Evolutionary conservation across 2,888 invertebrate species (phyloP), one percentile per base, ranked within the genome.

Genomic region (Leucophenga montana): DNA sequence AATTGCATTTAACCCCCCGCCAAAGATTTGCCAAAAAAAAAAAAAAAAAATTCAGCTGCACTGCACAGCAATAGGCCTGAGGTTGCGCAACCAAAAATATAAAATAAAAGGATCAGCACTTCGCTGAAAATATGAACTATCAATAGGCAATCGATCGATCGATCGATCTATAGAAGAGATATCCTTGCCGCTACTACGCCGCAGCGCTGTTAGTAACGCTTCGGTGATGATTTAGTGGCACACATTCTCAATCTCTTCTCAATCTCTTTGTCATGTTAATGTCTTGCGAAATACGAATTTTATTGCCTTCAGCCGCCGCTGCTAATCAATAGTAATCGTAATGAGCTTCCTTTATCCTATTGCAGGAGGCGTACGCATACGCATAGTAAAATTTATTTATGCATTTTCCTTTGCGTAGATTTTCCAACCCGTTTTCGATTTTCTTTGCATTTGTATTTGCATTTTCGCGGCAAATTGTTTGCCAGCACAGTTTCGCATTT

Each of bases 1-100:
- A 81, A 81, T 81, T 81, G 81, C 81, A 81, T 83, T 80, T 78
- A 79, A 81, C 81, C 80, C 81, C 83, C 82, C 83, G 78, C 82
- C 77, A 27, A 33, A 11, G 74, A 74, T 79, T 61, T 81, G 83
- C 81, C 71, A 81, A 83, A 39, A 27, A 27, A 27, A 27, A 27
- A 27, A 27, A 27, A 27, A 27, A 2, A 3, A 2, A 39, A 11
- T 39, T 39, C 39, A 39, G 39, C 39, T 39, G 39, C 39, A 8
- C 77, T 78, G 83, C n/a, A n/a, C 83, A 83, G 83, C 80, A 79
- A 80, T 78, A 78, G 33, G 11, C 18, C 56, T 56, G 20, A 56
- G 22, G 20, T 61, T 61, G 61, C 61, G 39, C 20, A 59, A 33
- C 16, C 27, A 50, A 57, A 57, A 16, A 59, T 0, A 16, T 1